Evolutionary conservation across 2,888 invertebrate species (phyloP).

Genomic region (Oligia strigilis): DNA sequence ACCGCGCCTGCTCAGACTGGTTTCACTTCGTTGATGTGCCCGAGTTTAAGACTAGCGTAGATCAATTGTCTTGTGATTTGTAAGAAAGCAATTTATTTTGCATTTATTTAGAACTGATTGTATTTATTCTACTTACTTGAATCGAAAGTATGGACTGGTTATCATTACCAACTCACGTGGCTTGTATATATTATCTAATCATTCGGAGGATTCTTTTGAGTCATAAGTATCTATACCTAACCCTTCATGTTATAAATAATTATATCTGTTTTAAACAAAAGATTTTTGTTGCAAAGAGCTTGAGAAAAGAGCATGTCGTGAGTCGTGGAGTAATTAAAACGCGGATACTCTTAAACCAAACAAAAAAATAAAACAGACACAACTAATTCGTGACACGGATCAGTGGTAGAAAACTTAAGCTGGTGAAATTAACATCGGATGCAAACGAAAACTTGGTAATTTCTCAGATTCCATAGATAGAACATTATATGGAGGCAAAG

Average conservation of each 20-base stretch:
- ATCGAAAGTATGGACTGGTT: constrained; percentile 21
- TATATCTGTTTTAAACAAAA: neutral
- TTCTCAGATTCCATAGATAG: neutral
- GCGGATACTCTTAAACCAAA: constrained; percentile 1
- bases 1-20: constrained; percentile 61
- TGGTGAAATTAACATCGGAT: constrained; percentile 11
- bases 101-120: constrained; percentile 43
- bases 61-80: constrained; percentile 58
- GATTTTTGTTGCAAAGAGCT: neutral
- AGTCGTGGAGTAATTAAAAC: constrained; percentile 26
- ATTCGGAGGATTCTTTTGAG: constrained; percentile 20
- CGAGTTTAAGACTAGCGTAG: constrained; percentile 53
- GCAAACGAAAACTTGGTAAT: constrained; percentile 9
- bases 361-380: neutral
- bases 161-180: constrained; percentile 27
- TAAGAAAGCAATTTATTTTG: constrained; percentile 53
- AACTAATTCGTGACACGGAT: constrained; percentile 21
- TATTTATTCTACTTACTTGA: constrained; percentile 9
- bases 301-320: constrained; percentile 8
- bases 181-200: constrained; percentile 21
- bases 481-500: neutral
- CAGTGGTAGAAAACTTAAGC: neutral
- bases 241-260: neutral
- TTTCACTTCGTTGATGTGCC: constrained; percentile 63
- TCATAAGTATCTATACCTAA: constrained; percentile 8